Evolutionary conservation across 2,888 invertebrate species (phyloP), one percentile per base, ranked within the genome.

Genomic region (Trileptium ribeirensis): DNA sequence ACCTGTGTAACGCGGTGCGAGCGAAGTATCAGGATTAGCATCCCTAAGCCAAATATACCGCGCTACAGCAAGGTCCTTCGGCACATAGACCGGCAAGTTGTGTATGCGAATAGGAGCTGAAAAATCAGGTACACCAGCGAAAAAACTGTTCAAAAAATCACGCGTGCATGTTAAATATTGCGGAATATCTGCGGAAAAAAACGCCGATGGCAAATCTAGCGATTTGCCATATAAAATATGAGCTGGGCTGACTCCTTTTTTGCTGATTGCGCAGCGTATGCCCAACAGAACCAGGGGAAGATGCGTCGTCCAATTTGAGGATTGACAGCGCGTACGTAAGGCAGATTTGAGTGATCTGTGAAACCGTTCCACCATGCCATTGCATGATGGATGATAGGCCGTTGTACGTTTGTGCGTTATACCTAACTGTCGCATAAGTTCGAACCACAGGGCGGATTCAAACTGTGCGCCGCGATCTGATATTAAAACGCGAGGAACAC

Each of bases 401-500:
- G 74, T 70, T 70, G 74, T 70, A 15, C 37, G 33, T n/a, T 70
- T 70, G n/a, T 31, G 74, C 8, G 74, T 19, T 15, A 70, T 70
- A 8, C 74, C 74, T 70, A 70, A 36, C 31, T 34, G 74, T n/a
- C 33, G 37, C 74, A 70, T 70, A 8, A 70, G 74, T 31, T 70
- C 74, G 33, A 31, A 36, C 74, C 74, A 70, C 31, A 70, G 74
- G 8, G 34, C 37, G 74, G 34, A 34, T 31, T 70, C 74, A n/a
- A 70, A 70, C n/a, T 70, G 74, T 70, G 34, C 37, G 8, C 74
- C 74, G 8, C 31, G 74, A 70, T 70, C 74, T 31, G 74, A 70
- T 15, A 70, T 70, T 19, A 70, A 34, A 36, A 70, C n/a, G n/a
- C 37, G 33, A 36, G 74, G 74, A 31, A 70, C 74, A 19, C 74